Evolutionary conservation across 2,797 vertebrate species (phyloP), one percentile per base, ranked within the genome.

Genomic region (Halcyon leucocephala): DNA sequence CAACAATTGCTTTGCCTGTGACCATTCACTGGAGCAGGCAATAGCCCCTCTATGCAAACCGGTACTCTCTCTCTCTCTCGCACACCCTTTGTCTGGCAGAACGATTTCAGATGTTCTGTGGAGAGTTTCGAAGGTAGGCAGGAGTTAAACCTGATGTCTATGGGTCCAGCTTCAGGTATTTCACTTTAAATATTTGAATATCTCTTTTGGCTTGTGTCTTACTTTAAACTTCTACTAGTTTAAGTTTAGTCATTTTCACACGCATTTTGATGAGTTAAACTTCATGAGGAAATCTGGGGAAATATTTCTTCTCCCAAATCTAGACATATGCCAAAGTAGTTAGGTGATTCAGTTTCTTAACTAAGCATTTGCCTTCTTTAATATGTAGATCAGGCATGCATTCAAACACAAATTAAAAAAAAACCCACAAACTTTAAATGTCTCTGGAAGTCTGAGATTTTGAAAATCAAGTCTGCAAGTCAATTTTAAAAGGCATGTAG

Each of bases 271-370:
- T 91, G 64, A 82, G 64, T 64, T 91, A 92, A 67, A 25, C 20
- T 89, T 93, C 48, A 60, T 64, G 41, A 87, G 28, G 54, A 83
- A 85, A 78, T 52, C 44, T 35, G 65, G 39, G 44, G 37, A 86
- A 86, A 31, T 71, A 77, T 80, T 95, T 89, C 48, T 95, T 52
- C 1, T 6, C 37, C 52, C 26, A 81, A 46, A 91, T 25, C 29
- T 81, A 35, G 62, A 46, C 35, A 57, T 74, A 44, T n/a, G 33
- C 57, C 57, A 64, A 81, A 77, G 54, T 33, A 91, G 48, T 49
- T 90, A 67, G 91, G 72, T 95, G 91, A 95, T 91, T 95, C 91
- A 93, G 31, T 89, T 87, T 81, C 4, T 19, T 88, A 88, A 77
- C 33, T 74, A 70, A 93, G 19, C 44, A 52, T 64, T 89, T 78